phyloP scores from a whole-genome alignment of 2,797 vertebrate genomes.

The Chiroxiphia lanceolata region DNA sequence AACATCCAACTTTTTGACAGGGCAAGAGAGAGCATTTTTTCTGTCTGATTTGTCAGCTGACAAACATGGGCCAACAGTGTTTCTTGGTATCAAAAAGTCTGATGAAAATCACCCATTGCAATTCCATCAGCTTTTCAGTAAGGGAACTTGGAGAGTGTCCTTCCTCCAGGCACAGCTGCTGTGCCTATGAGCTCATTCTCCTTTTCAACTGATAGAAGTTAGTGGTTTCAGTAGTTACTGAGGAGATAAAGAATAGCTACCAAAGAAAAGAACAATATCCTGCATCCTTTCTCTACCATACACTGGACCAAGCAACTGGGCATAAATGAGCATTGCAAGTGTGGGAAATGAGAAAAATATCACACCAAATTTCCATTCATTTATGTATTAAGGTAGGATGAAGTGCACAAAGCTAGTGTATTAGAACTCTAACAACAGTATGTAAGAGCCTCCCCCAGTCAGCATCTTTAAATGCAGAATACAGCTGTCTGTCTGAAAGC shows the following conservation, averaged over 20 bases:
- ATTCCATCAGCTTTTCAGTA: background rate
- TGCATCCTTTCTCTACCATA: background rate
- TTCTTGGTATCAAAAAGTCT: background rate
- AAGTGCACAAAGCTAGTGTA: background rate
- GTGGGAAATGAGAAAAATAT: background rate
- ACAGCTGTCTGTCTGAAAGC: background rate
- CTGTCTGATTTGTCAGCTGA: background rate
- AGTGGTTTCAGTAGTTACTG: background rate
- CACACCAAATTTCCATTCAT: background rate
- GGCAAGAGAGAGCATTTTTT: background rate
- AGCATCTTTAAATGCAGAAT: background rate
- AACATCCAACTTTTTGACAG: background rate
- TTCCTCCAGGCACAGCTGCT: background rate
- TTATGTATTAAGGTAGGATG: background rate
- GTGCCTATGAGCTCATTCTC: background rate
- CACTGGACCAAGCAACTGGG: background rate
- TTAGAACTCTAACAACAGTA: background rate
- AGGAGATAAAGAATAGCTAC: background rate
- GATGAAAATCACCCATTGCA: background rate
- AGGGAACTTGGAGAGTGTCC: background rate
- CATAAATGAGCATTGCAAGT: background rate
- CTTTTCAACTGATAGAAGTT: background rate
- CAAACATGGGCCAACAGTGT: background rate
- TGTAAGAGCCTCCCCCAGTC: background rate
- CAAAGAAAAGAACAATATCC: background rate